Base-by-base conservation (phyloP, 2,888 invertebrate species). In the Limulus polyphemus region DNA sequence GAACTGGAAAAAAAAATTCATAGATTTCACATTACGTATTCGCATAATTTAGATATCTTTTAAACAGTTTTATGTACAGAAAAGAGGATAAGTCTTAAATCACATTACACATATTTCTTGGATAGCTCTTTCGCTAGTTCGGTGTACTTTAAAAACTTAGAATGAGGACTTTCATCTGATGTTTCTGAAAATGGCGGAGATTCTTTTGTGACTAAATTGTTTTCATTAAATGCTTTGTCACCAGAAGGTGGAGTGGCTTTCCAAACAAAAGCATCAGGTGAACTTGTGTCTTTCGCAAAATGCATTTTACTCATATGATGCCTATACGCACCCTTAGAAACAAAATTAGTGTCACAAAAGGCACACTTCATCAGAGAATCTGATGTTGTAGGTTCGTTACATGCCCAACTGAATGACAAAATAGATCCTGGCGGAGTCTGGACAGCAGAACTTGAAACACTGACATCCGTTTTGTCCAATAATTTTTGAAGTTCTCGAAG, bases 101-200 rank as follows among this genome's bases (percentile, higher is more conserved):
- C 32, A 32, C 7, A 2, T 71, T 66, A 73, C 52, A 73, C 72
- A 62, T 92, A 93, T 81, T 94, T 94, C 81, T 92, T 93, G 76
- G 94, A 94, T 77, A 97, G 82, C 81, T 97, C 95, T 80, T 95
- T 95, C 74, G 97, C 97, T 80, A 97, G 85, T 81, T 97, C 94
- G 76, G 94, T 94, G 81, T 97, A 97, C 81, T 95, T 95, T 72
- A 94, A 86, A 82, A 95, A 95, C 82, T 95, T 97, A 72, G 95
- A 92, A 79, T 93, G 92, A 57, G 92, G 90, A 76, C 90, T 91
- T 78, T 93, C 93, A 74, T 91, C 91, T 75, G 85, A 86, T 49
- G 67, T 61, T 49, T 64, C 60, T 16, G 66, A 64, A 1, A 64
- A 62, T 12, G 63, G 60, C 2, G 60, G 55, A 32, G 32, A 32